A percentile compares a stretch with the other conserved stretches of the same genome.
These are phyloP conservation scores for Oryzias curvinotus DNA, from an alignment of 2,113 vertebrate genomes.

Conservation along the genomic window DNA sequence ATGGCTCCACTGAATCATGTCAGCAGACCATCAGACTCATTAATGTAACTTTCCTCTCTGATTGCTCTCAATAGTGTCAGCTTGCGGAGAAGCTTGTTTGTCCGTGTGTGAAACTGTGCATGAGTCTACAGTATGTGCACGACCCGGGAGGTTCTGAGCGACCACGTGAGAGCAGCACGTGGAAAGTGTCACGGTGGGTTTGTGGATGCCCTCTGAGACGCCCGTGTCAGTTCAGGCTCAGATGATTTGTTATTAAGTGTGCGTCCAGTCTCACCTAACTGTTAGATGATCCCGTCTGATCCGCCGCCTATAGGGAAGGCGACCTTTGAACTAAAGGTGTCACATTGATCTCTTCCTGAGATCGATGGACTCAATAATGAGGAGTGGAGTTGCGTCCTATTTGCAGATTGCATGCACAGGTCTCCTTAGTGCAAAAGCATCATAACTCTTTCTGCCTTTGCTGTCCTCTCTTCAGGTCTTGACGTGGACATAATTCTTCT, in stretches of 20 bases:
- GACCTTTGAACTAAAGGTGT: conserved; percentile 25
- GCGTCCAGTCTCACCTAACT: conserved; percentile 55
- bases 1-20: conserved; percentile 46
- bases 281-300: conserved; percentile 31
- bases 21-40: conserved; percentile 65
- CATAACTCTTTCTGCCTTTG: conserved; percentile 17
- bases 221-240: no score
- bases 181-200: neutral
- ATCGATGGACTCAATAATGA: conserved; percentile 14
- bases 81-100: conserved; percentile 50
- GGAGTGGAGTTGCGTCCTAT: neutral
- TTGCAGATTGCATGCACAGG: neutral
- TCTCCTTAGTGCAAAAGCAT: conserved; percentile 4
- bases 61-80: conserved; percentile 49
- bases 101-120: conserved; percentile 2
- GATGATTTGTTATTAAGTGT: conserved; percentile 74
- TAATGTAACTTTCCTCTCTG: conserved; percentile 72
- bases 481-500: conserved; percentile 36
- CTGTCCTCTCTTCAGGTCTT: conserved; percentile 8
- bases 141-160: conserved; percentile 8
- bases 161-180: conserved; percentile 3
- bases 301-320: conserved; percentile 3
- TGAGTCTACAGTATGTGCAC: neutral
- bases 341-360: conserved; percentile 10
- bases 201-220: neutral